Percentiles rank a stretch among this genome's conserved stretches.
Conservation (phyloP, 2,888 invertebrate genomes). For the Euproctis similis region DNA sequence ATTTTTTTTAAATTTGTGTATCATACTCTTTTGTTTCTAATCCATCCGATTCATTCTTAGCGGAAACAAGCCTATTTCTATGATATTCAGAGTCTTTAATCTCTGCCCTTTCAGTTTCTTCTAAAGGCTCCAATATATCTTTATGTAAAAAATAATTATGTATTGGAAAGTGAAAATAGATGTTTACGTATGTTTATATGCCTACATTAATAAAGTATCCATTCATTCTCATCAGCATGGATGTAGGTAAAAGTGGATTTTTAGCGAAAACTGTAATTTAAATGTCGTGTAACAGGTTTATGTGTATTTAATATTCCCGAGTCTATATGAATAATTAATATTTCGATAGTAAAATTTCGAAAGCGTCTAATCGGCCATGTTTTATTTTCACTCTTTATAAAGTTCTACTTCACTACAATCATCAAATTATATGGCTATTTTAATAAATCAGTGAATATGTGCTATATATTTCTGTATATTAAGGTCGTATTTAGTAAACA, state of each 20-base stretch:
- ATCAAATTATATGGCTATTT: slow-evolving; percentile 13
- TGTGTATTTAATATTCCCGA: slow-evolving; percentile 25
- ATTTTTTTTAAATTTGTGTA: too few relatives aligned
- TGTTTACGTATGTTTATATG: slow-evolving; percentile 5
- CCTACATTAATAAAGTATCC: slow-evolving; percentile 10
- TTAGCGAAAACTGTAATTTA: slow-evolving; percentile 25
- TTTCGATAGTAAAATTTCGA: slow-evolving; percentile 28
- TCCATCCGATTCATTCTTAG: too few relatives aligned
- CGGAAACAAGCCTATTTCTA: too few relatives aligned
- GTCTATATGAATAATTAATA: slow-evolving; percentile 35
- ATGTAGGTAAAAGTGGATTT: slow-evolving; percentile 27
- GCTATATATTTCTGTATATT: not conserved
- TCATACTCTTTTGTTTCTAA: too few relatives aligned
- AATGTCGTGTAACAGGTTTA: slow-evolving; percentile 27
- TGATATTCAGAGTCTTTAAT: too few relatives aligned
- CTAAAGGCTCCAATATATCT: too few relatives aligned
- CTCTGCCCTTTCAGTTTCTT: too few relatives aligned
- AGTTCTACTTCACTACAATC: slow-evolving; percentile 16
- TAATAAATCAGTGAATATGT: slow-evolving; percentile 3
- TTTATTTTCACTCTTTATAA: slow-evolving; percentile 29
- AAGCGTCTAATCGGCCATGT: slow-evolving; percentile 27
- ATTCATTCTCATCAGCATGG: slow-evolving; percentile 15
- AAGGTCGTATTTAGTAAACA: not conserved
- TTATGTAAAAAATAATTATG: slow-evolving; percentile 7
- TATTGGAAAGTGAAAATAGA: slow-evolving; percentile 18